A percentile compares a stretch with the other conserved stretches of the same genome.
Evolutionary conservation across 1,140 invertebrate genomes (phyloP).

Genomic region (Drosophila asahinai): DNA sequence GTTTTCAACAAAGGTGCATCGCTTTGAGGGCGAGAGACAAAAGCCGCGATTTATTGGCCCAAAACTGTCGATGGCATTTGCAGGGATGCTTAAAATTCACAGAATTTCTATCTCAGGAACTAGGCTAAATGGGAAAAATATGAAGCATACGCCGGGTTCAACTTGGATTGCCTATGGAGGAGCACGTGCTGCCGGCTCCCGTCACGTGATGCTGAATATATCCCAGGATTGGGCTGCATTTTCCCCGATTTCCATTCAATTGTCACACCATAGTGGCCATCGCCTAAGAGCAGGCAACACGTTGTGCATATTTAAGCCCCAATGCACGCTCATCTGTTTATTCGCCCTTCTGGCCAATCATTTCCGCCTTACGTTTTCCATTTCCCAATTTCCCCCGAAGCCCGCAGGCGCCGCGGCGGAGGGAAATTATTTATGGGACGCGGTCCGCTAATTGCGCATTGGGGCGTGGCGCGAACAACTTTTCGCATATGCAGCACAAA

Average conservation of each 20-base stretch:
- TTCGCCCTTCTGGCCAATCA: slow-evolving; percentile 51
- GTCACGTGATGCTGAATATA: slow-evolving; percentile 32
- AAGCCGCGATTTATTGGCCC: slow-evolving; percentile 58
- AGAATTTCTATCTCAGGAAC: slow-evolving; percentile 6
- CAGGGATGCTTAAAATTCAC: slow-evolving; percentile 55
- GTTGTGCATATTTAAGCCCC: slow-evolving; percentile 54
- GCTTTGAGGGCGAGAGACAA: slow-evolving; percentile 45
- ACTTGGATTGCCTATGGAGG: slow-evolving; percentile 29
- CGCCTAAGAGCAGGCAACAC: slow-evolving; percentile 21
- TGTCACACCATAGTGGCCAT: neutral
- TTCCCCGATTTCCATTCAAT: slow-evolving; percentile 39
- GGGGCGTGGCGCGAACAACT: slow-evolving; percentile 64
- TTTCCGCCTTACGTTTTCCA: slow-evolving; percentile 68
- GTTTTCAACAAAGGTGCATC: slow-evolving; percentile 64
- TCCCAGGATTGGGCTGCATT: slow-evolving; percentile 6
- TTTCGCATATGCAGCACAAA: slow-evolving; percentile 62
- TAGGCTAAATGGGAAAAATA: slow-evolving; percentile 37
- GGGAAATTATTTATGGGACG: slow-evolving; percentile 70
- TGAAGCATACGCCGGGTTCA: slow-evolving; percentile 54
- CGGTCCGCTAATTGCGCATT: slow-evolving; percentile 70
- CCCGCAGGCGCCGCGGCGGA: neutral
- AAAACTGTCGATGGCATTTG: slow-evolving; percentile 55
- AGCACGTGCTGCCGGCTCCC: slow-evolving; percentile 38
- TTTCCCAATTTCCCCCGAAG: neutral
- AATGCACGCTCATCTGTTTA: slow-evolving; percentile 36